Evolutionary conservation across 1,140 invertebrate species (phyloP).

Genomic region (Mya arenaria): DNA sequence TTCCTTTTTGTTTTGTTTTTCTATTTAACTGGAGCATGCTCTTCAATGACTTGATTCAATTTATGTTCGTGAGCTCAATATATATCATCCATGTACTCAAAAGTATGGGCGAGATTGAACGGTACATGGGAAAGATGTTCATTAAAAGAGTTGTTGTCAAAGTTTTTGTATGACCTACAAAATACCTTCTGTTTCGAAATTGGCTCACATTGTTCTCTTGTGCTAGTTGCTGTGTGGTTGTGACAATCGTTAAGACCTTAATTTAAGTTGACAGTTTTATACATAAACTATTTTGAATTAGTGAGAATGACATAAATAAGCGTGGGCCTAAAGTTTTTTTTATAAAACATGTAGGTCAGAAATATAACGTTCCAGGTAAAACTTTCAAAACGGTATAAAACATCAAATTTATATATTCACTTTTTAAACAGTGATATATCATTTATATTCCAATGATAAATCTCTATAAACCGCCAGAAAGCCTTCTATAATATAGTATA

Average conservation of each 20-base stretch:
- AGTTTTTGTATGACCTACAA: background rate
- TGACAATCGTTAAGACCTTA: background rate
- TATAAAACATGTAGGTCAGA: no score
- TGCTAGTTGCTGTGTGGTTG: background rate
- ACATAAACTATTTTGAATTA: no score
- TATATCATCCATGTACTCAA: background rate
- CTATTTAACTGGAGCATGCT: background rate
- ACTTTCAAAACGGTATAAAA: no score
- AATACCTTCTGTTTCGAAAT: background rate
- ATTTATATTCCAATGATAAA: no score
- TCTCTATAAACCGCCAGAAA: no score
- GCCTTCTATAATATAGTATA: no score
- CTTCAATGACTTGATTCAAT: background rate
- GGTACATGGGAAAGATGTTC: background rate
- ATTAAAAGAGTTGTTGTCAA: background rate
- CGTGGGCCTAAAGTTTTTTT: no score
- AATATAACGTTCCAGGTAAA: no score
- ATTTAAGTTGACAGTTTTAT: background rate
- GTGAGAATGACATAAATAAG: no score
- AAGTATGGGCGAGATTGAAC: background rate
- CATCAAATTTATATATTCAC: no score
- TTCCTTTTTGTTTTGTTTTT: background rate
- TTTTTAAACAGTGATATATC: no score
- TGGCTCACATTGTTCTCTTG: background rate
- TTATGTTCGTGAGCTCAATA: background rate